phyloP scores from a whole-genome alignment of 2,797 vertebrate species.

The Furcifer pardalis region DNA sequence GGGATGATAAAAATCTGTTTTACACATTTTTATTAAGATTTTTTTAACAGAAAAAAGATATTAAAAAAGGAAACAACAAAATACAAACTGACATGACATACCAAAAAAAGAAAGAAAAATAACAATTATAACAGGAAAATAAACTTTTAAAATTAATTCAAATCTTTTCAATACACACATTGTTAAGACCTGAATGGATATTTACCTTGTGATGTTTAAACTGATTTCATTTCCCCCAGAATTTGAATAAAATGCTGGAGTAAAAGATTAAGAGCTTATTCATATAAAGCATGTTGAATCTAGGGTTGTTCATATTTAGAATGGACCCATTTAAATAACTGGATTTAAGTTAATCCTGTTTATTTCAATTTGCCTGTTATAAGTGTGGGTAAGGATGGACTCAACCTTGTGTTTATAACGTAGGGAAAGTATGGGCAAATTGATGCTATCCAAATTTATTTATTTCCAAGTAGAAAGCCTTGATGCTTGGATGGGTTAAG shows the following conservation, averaged over 20 bases:
- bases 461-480: too few relatives aligned
- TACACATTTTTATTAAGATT: too few relatives aligned
- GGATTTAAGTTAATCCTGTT: not conserved
- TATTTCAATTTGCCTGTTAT: not conserved
- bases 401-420: not conserved
- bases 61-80: too few relatives aligned
- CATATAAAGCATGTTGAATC: not conserved
- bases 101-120: too few relatives aligned
- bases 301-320: not conserved
- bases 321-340: not conserved
- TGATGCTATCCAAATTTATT: not conserved
- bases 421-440: not conserved
- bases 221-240: constrained; percentile 36
- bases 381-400: not conserved
- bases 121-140: too few relatives aligned
- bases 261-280: constrained; percentile 14
- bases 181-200: too few relatives aligned
- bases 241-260: constrained; percentile 59
- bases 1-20: constrained; percentile 60
- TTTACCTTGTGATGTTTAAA: constrained; percentile 43
- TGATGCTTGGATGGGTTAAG: too few relatives aligned
- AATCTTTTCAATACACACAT: too few relatives aligned
- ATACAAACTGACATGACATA: too few relatives aligned
- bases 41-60: too few relatives aligned
- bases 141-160: too few relatives aligned